Conservation (phyloP, 1,140 invertebrate species). For the Aphaenogaster ashmeadi region DNA sequence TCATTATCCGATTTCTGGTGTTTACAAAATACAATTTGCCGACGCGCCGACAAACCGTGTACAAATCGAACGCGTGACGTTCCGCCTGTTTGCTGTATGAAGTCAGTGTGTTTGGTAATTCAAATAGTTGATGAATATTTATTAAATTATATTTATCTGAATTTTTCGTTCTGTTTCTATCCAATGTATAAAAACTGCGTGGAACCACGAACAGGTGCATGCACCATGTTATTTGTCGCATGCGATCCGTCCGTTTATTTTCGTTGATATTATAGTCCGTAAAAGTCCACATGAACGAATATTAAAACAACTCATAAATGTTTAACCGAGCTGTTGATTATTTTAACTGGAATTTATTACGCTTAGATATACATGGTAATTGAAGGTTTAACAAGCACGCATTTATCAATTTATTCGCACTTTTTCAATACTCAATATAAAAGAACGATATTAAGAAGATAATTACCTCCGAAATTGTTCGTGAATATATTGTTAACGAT, state of each 20-base stretch:
- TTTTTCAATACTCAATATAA: not conserved
- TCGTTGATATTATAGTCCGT: constrained; percentile 20
- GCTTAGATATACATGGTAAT: constrained; percentile 18
- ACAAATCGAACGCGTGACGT: constrained; percentile 15
- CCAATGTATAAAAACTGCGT: constrained; percentile 37
- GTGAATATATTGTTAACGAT: constrained; percentile 21
- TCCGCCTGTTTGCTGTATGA: not conserved
- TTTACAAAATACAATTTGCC: constrained; percentile 52
- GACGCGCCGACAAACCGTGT: constrained; percentile 16
- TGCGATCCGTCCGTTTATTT: constrained; percentile 44
- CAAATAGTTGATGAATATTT: constrained; percentile 57
- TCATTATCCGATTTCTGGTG: constrained; percentile 42
- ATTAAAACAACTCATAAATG: constrained; percentile 49
- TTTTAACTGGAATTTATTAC: constrained; percentile 36
- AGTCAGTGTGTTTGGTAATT: constrained; percentile 51
- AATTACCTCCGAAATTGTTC: constrained; percentile 1
- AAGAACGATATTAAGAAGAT: not conserved
- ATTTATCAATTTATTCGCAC: constrained; percentile 18
- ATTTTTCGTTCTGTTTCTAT: constrained; percentile 35
- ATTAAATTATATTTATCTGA: constrained; percentile 51
- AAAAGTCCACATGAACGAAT: constrained; percentile 5
- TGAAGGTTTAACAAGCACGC: not conserved
- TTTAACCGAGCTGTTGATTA: constrained; percentile 40
- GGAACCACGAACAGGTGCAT: constrained; percentile 36
- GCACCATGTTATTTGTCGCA: constrained; percentile 19